phyloP scores from a whole-genome alignment of 2,113 vertebrate species.

The Quiscalus mexicanus region DNA sequence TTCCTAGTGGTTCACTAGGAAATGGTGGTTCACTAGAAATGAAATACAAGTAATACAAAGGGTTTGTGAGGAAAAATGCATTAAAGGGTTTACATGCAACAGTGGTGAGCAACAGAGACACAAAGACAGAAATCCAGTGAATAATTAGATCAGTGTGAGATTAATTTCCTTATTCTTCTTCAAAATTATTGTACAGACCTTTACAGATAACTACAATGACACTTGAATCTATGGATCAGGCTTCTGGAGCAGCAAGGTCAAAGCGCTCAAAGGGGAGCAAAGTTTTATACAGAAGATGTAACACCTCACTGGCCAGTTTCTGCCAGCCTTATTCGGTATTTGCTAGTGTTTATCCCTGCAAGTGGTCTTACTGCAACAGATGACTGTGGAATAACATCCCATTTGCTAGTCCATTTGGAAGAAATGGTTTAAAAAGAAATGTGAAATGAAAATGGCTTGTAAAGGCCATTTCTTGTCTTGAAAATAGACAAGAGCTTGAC shows the following conservation, averaged over 20 bases:
- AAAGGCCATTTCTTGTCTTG: neutral
- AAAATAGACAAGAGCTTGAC: neutral
- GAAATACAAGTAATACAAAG: neutral
- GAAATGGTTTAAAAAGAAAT: neutral
- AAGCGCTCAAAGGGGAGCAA: neutral
- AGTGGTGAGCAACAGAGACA: neutral
- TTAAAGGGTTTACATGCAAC: neutral
- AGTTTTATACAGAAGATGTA: neutral
- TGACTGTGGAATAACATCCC: neutral
- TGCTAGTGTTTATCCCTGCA: neutral
- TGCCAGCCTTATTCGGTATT: neutral
- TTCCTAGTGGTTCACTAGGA: neutral
- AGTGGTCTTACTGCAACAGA: neutral
- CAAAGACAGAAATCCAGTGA: neutral
- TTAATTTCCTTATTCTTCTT: neutral
- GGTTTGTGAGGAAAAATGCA: neutral
- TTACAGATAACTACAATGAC: neutral
- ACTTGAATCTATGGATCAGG: neutral
- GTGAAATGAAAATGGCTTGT: neutral
- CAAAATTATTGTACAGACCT: neutral
- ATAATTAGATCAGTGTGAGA: neutral
- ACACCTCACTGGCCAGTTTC: neutral
- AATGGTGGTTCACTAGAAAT: neutral
- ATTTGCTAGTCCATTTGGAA: neutral
- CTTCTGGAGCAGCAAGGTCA: neutral